A percentile compares a stretch with the other conserved stretches of the same genome.
These are phyloP conservation scores for Epirrhoe tristata DNA, from an alignment of 2,888 invertebrate species.

Conservation along the genomic window DNA sequence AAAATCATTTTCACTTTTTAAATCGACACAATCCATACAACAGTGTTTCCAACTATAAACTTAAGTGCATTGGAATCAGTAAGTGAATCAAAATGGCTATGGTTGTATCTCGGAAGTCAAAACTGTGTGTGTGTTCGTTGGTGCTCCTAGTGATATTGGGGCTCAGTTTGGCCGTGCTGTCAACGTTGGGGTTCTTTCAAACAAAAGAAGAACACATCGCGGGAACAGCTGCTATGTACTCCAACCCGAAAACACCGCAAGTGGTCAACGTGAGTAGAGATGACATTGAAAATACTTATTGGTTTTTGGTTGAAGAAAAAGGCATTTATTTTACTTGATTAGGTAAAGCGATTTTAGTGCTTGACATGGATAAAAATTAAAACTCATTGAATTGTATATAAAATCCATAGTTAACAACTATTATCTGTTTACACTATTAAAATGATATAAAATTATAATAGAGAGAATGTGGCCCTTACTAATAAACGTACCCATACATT, in stretches of 20 bases:
- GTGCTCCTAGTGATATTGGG: constrained; percentile 65
- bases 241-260: constrained; percentile 56
- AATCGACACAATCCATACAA: background rate
- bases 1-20: background rate
- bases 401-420: no score
- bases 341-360: no score
- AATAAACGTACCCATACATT: no score
- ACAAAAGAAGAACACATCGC: constrained; percentile 52
- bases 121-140: constrained; percentile 67
- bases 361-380: no score
- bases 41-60: constrained; percentile 22
- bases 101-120: constrained; percentile 71
- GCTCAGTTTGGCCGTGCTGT: constrained; percentile 66
- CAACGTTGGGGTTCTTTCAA: constrained; percentile 59
- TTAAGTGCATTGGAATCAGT: constrained; percentile 29
- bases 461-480: no score
- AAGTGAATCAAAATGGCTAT: constrained; percentile 69
- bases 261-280: constrained; percentile 54
- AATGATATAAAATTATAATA: no score
- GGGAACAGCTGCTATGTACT: constrained; percentile 68
- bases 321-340: constrained; percentile 21
- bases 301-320: constrained; percentile 44
- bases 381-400: no score
- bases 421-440: no score
- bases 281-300: background rate